phyloP scores from a whole-genome alignment of 2,797 vertebrate species.

The Oreochromis grahami region DNA sequence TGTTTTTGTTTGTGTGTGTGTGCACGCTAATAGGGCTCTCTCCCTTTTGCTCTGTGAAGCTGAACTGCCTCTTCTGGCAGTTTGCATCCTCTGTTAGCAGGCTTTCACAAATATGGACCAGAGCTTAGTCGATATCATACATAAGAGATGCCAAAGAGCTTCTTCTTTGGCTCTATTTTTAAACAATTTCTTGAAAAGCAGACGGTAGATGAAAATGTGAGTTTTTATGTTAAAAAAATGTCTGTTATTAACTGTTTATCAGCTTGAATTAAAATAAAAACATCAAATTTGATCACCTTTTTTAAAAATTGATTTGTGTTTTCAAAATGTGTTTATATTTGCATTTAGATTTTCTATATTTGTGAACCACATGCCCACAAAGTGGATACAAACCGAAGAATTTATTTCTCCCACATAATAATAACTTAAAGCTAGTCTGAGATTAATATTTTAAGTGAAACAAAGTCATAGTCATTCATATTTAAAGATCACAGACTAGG shows the following conservation, averaged over 20 bases:
- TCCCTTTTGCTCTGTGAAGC: background rate
- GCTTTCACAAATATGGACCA: constrained; percentile 70
- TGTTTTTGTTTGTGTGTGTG: background rate
- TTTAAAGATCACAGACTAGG: background rate
- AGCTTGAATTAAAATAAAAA: background rate
- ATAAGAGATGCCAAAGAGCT: constrained; percentile 80
- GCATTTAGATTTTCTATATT: background rate
- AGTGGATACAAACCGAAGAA: fast-evolving
- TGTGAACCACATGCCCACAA: background rate
- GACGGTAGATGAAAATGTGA: background rate
- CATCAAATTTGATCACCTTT: background rate
- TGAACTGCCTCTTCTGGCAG: constrained; percentile 6
- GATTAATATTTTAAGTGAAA: background rate
- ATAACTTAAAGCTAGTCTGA: background rate
- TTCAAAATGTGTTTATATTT: background rate
- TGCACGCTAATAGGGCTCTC: background rate
- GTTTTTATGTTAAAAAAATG: background rate
- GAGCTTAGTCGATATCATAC: constrained; percentile 75
- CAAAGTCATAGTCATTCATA: background rate
- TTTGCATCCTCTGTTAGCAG: constrained; percentile 32
- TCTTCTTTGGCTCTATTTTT: background rate
- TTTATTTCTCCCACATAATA: background rate
- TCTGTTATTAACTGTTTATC: background rate
- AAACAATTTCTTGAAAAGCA: background rate
- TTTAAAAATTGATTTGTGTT: background rate